Base-by-base conservation (phyloP, 2,113 vertebrate genomes). In the Corydoras maculifer region DNA sequence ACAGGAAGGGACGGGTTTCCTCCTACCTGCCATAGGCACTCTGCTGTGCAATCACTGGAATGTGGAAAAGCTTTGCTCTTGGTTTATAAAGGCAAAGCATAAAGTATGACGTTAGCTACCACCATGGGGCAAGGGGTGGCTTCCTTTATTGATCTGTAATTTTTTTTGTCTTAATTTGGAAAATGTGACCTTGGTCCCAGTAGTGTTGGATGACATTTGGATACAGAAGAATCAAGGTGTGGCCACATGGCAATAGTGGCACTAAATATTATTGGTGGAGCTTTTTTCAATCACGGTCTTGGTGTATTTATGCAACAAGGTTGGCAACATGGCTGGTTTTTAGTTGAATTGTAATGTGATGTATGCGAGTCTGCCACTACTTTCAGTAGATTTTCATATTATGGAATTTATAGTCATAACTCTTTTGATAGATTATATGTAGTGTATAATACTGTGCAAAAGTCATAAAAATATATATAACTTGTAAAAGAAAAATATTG, bases 1-100 rank as follows among this genome's bases (percentile, higher is more conserved):
- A 15, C 72, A 75, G 76, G 78, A 79, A 76, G 74, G 73, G 72
- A 71, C 61, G 69, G 79, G 73, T 70, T 82, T 82, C 75, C 75
- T 79, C 25, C 65, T 79, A 77, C 81, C 79, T 80, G 81, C 49
- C 53, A 59, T 59, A 57, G 49, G 58, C 32, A 8, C 65, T 66
- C 48, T 65, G 29, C 61, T 30, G 35, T 65, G 43, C 25, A 55
- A 49, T n/a, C 15, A 65, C 32, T 69, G 69, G 73, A 81, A 78
- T 77, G 76, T 75, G 69, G 72, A 50, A 68, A 69, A 70, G 70
- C 50, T 3, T 77, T 74, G 66, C 57, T 70, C 53, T 74, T 82
- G 80, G 69, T 74, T 69, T 48, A 51, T 62, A 48, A 53, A 8
- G 35, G 15, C 58, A 59, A 53, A 76, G 70, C 48, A 68, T 73